Percentiles rank a stretch among this genome's conserved stretches.
Conservation (phyloP, 2,113 vertebrate species). For the Catagonus wagneri region DNA sequence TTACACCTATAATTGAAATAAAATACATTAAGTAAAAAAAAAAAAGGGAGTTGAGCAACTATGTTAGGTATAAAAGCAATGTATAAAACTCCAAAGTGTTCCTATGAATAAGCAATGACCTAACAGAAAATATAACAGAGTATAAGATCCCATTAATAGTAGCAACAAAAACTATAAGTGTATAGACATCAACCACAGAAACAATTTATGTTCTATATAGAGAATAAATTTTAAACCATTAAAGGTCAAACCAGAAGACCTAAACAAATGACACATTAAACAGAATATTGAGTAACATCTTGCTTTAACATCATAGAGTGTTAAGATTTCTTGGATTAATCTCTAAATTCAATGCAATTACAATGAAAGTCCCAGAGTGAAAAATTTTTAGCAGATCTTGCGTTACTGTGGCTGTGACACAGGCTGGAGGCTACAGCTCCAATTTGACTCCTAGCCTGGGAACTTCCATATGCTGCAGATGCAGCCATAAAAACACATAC, state of each 20-base stretch:
- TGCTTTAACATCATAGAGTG: neutral
- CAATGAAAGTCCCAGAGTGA: neutral
- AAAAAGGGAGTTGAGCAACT: conserved; percentile 13
- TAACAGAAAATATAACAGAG: neutral
- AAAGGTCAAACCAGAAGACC: neutral
- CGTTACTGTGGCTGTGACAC: too few species aligned
- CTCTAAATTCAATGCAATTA: neutral
- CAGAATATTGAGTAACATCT: neutral
- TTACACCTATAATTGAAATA: too few species aligned
- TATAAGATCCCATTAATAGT: neutral
- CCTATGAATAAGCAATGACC: neutral
- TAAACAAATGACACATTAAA: neutral
- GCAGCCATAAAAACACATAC: too few species aligned
- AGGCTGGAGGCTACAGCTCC: too few species aligned
- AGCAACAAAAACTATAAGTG: neutral
- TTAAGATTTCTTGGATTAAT: neutral
- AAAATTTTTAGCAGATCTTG: neutral
- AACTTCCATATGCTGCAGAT: too few species aligned
- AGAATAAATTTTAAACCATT: neutral
- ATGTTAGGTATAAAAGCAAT: neutral
- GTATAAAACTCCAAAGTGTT: neutral
- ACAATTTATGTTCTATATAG: neutral
- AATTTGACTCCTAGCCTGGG: too few species aligned
- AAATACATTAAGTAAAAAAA: too few species aligned
- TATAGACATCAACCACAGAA: neutral